Evolutionary conservation across 2,888 invertebrate species (phyloP), one percentile per base, ranked within the genome.

Genomic region (Acanthacorydalis orientalis): DNA sequence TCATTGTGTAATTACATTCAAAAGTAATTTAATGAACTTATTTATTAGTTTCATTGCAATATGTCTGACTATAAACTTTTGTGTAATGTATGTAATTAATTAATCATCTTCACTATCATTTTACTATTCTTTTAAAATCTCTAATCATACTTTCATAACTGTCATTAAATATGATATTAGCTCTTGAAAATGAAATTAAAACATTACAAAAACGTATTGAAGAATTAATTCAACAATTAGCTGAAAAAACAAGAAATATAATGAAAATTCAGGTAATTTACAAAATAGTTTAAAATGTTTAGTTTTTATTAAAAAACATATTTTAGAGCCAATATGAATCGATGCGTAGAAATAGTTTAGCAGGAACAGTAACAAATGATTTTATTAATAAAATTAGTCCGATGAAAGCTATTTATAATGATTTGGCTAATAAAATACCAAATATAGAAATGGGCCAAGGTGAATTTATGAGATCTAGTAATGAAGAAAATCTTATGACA

Each of bases 191-290:
- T 31, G 57, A 59, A 43, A 39, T 56, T n/a, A 52, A 54, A 46
- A 53, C 54, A 44, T 55, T 55, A 49, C 51, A 46, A 23, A 50
- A 37, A 43, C 55, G 52, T 50, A 51, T 53, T 23, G 55, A 56
- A 51, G 54, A 56, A 34, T 48, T 56, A 10, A 50, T 54, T 37
- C 51, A 53, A 38, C 52, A 56, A 47, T 40, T 59, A 4, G 44
- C 46, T 11, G 57, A 57, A 43, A 56, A 54, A 46, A 53, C 52
- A 15, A 50, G 53, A 40, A 44, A 54, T 16, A 47, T 52, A 32
- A 55, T 55, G 49, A 51, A 55, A 47, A 42, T 57, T 38, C 56
- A 57, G 49, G 57, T 56, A 47, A 44, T 4, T 23, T 23, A 23
- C 6, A 23, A 23, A 23, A 23, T 23, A 4, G 23, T 40, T 35